These are phyloP conservation scores for Hyaena hyaena DNA, from an alignment of 2,113 vertebrate genomes.

Conservation along the genomic window DNA sequence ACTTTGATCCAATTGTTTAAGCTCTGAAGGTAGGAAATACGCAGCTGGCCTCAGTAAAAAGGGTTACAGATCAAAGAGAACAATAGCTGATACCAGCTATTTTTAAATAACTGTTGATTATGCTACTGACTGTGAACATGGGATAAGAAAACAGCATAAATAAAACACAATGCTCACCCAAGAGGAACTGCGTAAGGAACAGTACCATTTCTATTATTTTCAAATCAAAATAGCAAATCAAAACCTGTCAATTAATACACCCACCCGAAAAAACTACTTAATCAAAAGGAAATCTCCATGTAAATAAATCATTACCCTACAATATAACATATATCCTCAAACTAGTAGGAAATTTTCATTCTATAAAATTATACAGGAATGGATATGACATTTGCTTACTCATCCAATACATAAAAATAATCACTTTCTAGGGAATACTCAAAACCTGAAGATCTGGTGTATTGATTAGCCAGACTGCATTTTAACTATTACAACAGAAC, in stretches of 20 bases:
- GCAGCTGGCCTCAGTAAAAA: not conserved
- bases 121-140: not conserved
- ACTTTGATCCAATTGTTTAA: not conserved
- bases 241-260: not conserved
- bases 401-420: slow-evolving; percentile 28
- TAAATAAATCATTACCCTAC: not conserved
- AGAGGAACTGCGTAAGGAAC: not conserved
- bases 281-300: not conserved
- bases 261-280: not conserved
- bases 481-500: not conserved
- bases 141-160: not conserved
- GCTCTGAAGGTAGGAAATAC: not conserved
- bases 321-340: not conserved
- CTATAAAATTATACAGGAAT: not conserved
- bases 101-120: not conserved
- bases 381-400: not conserved
- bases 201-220: not conserved
- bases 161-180: not conserved
- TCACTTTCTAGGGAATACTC: not conserved
- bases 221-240: not conserved
- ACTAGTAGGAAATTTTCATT: not conserved
- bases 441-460: not conserved
- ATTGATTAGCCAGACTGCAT: not conserved
- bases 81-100: not conserved
- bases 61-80: not conserved